Base-by-base conservation (phyloP, 1,140 invertebrate species). In the Pantala flavescens region DNA sequence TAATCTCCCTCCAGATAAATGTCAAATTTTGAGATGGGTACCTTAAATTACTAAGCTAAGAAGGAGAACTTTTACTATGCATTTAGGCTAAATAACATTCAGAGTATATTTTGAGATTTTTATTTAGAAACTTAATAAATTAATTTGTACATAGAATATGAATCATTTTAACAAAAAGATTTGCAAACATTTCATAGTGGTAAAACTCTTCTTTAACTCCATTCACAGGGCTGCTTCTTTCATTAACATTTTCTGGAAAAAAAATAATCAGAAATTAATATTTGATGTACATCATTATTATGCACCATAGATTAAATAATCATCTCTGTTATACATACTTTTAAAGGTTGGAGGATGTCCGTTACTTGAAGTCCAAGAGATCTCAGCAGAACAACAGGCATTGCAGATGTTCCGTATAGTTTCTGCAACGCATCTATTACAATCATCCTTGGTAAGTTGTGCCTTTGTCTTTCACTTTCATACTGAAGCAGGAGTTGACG, bases 361-460 rank as follows among this genome's bases (percentile, higher is more conserved):
- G 92, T 90, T 9, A 95, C 78, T 81, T 96, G 91, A 23, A 98
- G 81, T 3, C 96, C 97, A 7, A 98, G 78, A 80, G 93, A 94
- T 76, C 97, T 84, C 0, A 91, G 80, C 0, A 97, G 80, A 12
- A 98, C 93, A 28, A 95, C 76, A 0, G 95, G 96, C 71, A 88
- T 84, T 23, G 90, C 88, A 42, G 91, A 87, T 12, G 88, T 90
- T 76, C 87, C 86, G 81, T 98, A 99, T 0, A 99, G 84, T 63
- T 91, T 84, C 78, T 98, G 92, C 24, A 99, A 83, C 10, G 89
- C 89, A 83, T 99, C 96, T 7, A 98, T 90, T 0, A 90, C 90
- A 0, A 92, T 79, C 88, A 98, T 93, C 0, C 93, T 92, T 3
- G 95, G 93, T 23, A 98, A 84, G 82, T 97, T 97, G 79, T 94